Evolutionary conservation across 1,140 invertebrate species (phyloP).

Genomic region (Batillaria attramentaria): DNA sequence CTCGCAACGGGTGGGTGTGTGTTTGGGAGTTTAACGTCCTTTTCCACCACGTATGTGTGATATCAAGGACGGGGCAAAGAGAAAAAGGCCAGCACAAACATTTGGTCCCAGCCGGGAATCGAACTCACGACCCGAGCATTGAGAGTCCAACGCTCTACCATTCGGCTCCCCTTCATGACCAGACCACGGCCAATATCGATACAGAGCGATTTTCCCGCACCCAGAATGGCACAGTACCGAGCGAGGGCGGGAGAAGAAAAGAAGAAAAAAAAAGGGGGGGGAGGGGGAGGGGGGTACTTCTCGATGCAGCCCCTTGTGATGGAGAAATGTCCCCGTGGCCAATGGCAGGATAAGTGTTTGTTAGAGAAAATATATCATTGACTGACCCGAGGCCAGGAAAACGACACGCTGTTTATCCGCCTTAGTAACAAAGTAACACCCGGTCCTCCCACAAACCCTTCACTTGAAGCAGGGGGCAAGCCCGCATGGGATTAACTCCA

Average conservation of each 20-base stretch:
- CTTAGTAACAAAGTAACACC: background rate
- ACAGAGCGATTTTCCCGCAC: background rate
- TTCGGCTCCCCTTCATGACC: background rate
- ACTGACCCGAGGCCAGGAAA: background rate
- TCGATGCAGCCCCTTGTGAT: background rate
- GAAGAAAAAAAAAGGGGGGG: no score
- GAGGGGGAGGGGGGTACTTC: no score
- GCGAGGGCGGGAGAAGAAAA: no score
- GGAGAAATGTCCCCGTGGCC: background rate
- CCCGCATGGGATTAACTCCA: background rate
- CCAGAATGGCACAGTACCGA: no score
- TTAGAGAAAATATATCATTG: conserved; percentile 27
- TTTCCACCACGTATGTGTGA: no score
- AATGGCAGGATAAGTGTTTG: conserved; percentile 21
- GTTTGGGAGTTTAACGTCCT: no score
- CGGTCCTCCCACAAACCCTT: background rate
- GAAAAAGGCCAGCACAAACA: no score
- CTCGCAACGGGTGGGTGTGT: no score
- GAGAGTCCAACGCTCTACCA: no score
- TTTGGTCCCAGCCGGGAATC: no score
- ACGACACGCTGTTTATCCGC: conserved; percentile 13
- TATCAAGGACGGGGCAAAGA: no score
- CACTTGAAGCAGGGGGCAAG: conserved; percentile 1
- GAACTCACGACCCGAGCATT: no score
- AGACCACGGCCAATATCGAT: background rate